A percentile compares a stretch with the other conserved stretches of the same genome.
Evolutionary conservation across 1,140 invertebrate genomes (phyloP).

Genomic region (Drosophila suzukii): DNA sequence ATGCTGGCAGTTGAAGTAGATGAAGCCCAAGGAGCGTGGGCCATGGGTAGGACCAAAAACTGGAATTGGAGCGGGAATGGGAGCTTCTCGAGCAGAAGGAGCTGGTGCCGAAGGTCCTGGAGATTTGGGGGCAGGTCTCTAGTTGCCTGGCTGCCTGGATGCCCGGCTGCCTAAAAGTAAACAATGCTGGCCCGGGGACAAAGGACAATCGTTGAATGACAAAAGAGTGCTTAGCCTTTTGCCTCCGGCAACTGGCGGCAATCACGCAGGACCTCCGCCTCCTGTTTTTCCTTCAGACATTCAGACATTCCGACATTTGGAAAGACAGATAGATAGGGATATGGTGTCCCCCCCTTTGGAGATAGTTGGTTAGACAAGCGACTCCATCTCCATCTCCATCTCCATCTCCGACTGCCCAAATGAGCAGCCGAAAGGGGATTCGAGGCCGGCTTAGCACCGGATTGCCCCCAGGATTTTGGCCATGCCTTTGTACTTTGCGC

Average conservation of each 20-base stretch:
- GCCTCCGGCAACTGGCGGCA: slow-evolving; percentile 74
- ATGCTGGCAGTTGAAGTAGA: slow-evolving; percentile 24
- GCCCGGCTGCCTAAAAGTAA: slow-evolving; percentile 47
- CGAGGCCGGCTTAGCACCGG: slow-evolving; percentile 57
- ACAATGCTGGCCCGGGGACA: slow-evolving; percentile 65
- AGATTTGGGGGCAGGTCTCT: background rate
- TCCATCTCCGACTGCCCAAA: slow-evolving; percentile 22
- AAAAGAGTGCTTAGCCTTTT: slow-evolving; percentile 78
- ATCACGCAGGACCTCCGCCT: slow-evolving; percentile 61
- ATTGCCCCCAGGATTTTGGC: slow-evolving; percentile 52
- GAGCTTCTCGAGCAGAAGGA: slow-evolving; percentile 6
- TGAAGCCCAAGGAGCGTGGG: background rate
- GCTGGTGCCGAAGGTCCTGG: slow-evolving; percentile 8
- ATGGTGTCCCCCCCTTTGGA: slow-evolving; percentile 18
- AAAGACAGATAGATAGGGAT: slow-evolving; percentile 19
- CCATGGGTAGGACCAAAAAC: background rate
- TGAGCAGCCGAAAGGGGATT: slow-evolving; percentile 49
- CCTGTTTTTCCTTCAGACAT: slow-evolving; percentile 8
- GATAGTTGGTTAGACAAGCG: slow-evolving; percentile 47
- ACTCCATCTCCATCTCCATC: background rate
- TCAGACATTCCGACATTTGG: slow-evolving; percentile 10
- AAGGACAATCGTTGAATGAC: slow-evolving; percentile 79
- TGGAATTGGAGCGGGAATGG: background rate
- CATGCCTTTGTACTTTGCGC: slow-evolving; percentile 37
- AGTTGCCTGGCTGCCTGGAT: slow-evolving; percentile 28